Conservation (phyloP, 2,113 vertebrate species). For the Chloroceryle aenea region DNA sequence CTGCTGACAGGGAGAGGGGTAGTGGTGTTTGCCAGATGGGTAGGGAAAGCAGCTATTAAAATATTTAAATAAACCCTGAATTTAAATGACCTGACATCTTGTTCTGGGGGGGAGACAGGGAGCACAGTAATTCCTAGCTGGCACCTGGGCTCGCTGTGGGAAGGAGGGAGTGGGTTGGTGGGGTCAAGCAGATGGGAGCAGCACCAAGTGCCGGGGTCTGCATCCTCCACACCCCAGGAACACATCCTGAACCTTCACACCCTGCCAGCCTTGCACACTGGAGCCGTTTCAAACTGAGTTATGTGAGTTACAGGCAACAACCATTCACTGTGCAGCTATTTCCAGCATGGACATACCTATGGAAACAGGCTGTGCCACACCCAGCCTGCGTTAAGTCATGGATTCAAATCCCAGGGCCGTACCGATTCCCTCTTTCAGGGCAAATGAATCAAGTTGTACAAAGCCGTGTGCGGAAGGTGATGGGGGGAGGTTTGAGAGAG, state of each 20-base stretch:
- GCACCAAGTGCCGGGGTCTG: not conserved
- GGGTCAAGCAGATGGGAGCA: not conserved
- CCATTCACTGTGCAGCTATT: not conserved
- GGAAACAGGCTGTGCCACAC: accelerated
- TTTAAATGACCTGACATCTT: not conserved
- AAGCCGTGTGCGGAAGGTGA: not conserved
- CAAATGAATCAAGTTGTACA: not conserved
- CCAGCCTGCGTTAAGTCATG: not conserved
- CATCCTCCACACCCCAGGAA: not conserved
- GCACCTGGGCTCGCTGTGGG: not conserved
- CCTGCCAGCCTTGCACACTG: accelerated
- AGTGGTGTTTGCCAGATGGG: not conserved
- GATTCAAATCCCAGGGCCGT: not conserved
- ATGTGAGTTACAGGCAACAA: not conserved
- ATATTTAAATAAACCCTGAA: not conserved
- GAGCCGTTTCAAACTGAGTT: not conserved
- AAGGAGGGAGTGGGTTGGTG: not conserved
- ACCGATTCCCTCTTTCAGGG: not conserved
- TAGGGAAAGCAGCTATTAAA: not conserved
- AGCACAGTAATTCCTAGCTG: not conserved
- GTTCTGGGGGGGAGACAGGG: accelerated
- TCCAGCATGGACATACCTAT: not conserved
- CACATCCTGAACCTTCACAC: not conserved
- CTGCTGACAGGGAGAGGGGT: not conserved
- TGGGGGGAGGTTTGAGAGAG: not conserved